Base-by-base conservation (phyloP, 1,140 invertebrate species). In the Saccostrea cuccullata region DNA sequence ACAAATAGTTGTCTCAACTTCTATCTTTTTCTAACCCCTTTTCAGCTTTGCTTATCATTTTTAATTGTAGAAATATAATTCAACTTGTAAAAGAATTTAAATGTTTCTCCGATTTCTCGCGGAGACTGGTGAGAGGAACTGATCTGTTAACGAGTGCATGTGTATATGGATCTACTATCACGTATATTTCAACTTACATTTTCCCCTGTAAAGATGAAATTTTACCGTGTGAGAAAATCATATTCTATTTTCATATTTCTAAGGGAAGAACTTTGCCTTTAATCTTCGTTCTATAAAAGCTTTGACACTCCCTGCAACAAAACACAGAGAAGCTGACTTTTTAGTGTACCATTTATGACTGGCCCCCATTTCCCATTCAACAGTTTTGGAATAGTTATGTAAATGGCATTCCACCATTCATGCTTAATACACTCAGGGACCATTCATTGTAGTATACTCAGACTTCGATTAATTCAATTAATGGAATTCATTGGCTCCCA, bases 401-500 rank as follows among this genome's bases (percentile, higher is more conserved):
- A 64, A 64, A 64, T 64, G 17, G 58, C 58, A 64, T 64, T n/a
- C 5, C 58, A 64, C 58, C 58, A 64, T 64, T 64, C 58, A 64
- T 64, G 15, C 15, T n/a, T 64, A n/a, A 64, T 64, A 64, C 58
- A 64, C 58, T 20, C 15, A 64, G 15, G 58, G 58, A 20, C 26
- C 70, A 15, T 15, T 30, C 30, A 26, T 77, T 77, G 26, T 77
- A 36, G 30, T 30, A 77, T 77, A 36, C 9, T 6, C 30, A 77
- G 70, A 30, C 70, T 77, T 36, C 26, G 30, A 30, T 77, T 77
- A 77, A 77, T 77, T 77, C 30, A 30, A 77, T 77, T 77, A 77
- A 77, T 77, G 70, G 70, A 77, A 30, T 77, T 77, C 26, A 77
- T 77, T 77, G 23, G 4, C 70, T 77, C 15, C 70, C 70, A 77